Evolutionary conservation across 2,797 vertebrate species (phyloP).

Genomic region (Falco naumanni): DNA sequence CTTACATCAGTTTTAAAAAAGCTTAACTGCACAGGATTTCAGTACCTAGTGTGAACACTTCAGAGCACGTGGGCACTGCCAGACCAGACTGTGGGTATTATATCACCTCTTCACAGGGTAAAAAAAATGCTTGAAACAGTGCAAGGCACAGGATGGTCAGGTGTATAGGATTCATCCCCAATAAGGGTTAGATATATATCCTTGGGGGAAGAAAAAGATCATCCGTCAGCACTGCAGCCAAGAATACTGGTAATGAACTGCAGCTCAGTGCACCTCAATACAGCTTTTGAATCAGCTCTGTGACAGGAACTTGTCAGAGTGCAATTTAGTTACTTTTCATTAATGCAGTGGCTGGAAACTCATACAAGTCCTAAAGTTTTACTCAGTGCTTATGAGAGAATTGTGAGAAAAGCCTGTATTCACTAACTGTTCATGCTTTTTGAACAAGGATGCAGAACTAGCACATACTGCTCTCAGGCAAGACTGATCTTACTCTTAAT

Average conservation of each 20-base stretch:
- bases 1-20: not conserved
- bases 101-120: not conserved
- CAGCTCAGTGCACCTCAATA: not conserved
- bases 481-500: not conserved
- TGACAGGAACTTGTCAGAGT: not conserved
- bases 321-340: not conserved
- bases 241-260: not conserved
- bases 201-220: not conserved
- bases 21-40: not conserved
- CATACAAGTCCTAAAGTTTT: not conserved
- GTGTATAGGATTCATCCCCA: not conserved
- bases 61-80: not conserved
- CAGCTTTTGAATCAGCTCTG: not conserved
- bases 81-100: not conserved
- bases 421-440: conserved; percentile 9
- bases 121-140: not conserved
- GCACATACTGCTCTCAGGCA: not conserved
- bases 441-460: not conserved
- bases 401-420: not conserved
- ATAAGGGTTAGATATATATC: not conserved
- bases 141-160: not conserved
- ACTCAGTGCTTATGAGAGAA: not conserved
- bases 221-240: not conserved
- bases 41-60: not conserved
- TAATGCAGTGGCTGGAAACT: not conserved